phyloP scores from a whole-genome alignment of 2,113 vertebrate species.

The Paralichthys olivaceus region DNA sequence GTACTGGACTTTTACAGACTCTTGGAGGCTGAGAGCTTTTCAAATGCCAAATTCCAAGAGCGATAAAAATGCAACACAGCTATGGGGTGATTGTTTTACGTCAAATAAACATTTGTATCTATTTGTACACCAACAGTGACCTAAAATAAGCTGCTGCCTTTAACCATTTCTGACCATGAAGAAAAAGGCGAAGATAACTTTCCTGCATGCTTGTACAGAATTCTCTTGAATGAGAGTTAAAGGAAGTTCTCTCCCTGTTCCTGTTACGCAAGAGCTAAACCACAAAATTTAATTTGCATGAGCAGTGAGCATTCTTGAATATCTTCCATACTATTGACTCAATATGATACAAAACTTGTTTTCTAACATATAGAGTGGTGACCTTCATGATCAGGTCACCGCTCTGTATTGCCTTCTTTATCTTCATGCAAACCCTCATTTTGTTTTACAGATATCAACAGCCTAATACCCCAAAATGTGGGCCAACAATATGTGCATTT shows the following conservation, averaged over 20 bases:
- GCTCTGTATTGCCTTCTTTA: too few relatives aligned
- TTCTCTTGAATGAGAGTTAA: slow-evolving; percentile 68
- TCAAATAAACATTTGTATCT: not conserved
- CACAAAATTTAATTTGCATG: slow-evolving; percentile 16
- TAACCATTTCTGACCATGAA: not conserved
- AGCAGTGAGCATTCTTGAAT: not conserved
- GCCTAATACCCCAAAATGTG: too few relatives aligned
- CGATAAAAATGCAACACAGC: not conserved
- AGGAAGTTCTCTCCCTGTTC: slow-evolving; percentile 67
- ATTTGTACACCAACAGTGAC: not conserved
- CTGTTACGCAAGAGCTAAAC: slow-evolving; percentile 43
- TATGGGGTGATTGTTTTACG: not conserved
- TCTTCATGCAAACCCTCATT: too few relatives aligned
- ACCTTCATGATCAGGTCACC: too few relatives aligned
- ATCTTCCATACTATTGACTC: too few relatives aligned
- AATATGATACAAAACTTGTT: too few relatives aligned
- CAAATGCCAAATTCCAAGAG: not conserved
- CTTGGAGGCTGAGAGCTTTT: not conserved
- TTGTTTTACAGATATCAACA: too few relatives aligned
- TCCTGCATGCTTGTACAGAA: slow-evolving; percentile 41
- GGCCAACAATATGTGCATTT: too few relatives aligned
- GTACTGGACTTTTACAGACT: not conserved
- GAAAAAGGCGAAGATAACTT: slow-evolving; percentile 45
- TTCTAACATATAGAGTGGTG: too few relatives aligned
- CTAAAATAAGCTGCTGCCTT: not conserved